Evolutionary conservation across 1,140 invertebrate genomes (phyloP).

Genomic region (Drosophila navojoa): DNA sequence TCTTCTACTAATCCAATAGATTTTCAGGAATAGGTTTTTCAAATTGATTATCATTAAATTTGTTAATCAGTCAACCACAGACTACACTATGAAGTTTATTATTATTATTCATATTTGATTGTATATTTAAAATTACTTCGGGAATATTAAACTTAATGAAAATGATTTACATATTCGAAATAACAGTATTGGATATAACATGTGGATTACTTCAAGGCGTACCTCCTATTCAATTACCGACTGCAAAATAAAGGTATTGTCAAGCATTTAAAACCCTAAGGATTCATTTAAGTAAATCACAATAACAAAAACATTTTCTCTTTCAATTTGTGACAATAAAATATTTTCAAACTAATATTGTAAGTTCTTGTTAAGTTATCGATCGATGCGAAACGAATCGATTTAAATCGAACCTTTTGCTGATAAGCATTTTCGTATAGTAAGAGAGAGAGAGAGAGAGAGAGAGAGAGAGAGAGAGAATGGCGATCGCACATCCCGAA

Average conservation of each 20-base stretch:
- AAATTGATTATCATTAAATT: no score
- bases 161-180: no score
- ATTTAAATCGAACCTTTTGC: slow-evolving; percentile 49
- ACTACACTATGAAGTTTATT: no score
- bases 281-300: slow-evolving; percentile 7
- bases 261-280: slow-evolving; percentile 30
- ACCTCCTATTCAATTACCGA: neutral
- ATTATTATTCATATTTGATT: no score
- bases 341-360: slow-evolving; percentile 36
- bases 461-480: neutral
- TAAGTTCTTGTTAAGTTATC: slow-evolving; percentile 57
- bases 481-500: slow-evolving; percentile 34
- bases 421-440: slow-evolving; percentile 62
- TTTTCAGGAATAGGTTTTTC: no score
- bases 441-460: neutral
- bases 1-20: no score
- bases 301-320: slow-evolving; percentile 4
- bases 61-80: no score
- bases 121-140: no score
- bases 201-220: slow-evolving; percentile 6
- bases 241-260: slow-evolving; percentile 36
- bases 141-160: no score
- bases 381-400: slow-evolving; percentile 26
- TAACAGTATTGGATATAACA: no score
- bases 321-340: slow-evolving; percentile 44